A percentile compares a stretch with the other conserved stretches of the same genome.
Evolutionary conservation across 1,140 invertebrate species (phyloP).

Genomic region (Nasonia giraulti): DNA sequence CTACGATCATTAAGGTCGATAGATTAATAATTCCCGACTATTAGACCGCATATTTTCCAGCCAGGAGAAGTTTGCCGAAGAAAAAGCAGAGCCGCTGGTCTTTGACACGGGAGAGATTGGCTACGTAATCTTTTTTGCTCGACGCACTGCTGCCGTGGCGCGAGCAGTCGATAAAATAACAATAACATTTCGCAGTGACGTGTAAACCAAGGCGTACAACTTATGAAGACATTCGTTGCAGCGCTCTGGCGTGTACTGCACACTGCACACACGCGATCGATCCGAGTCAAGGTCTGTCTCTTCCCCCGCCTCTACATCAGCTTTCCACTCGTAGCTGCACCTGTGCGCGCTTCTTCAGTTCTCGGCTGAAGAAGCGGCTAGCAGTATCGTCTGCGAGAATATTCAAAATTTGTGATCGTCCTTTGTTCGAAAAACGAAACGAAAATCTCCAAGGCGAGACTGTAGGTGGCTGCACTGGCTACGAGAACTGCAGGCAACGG

Average conservation of each 20-base stretch:
- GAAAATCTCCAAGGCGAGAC: background rate
- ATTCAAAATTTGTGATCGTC: background rate
- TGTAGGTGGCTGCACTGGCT: constrained; percentile 38
- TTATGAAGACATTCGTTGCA: constrained; percentile 20
- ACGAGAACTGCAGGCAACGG: background rate
- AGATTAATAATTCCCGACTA: constrained; percentile 31
- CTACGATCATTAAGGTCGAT: constrained; percentile 26
- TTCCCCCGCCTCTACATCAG: background rate
- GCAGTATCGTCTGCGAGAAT: no score
- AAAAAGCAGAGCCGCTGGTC: background rate
- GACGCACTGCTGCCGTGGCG: background rate
- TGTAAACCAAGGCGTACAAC: background rate
- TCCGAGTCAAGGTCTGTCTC: constrained; percentile 26
- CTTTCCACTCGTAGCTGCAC: background rate
- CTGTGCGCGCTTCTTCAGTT: no score
- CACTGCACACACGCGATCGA: background rate
- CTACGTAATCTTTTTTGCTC: background rate
- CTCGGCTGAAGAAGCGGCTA: no score
- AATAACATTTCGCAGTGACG: constrained; percentile 20
- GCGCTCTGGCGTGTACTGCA: background rate
- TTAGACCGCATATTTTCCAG: background rate
- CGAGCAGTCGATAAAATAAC: constrained; percentile 20
- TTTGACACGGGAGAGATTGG: background rate
- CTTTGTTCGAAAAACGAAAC: background rate
- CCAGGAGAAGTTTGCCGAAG: background rate